Conservation (phyloP, 2,797 vertebrate genomes). For the Lutjanus argentimaculatus region DNA sequence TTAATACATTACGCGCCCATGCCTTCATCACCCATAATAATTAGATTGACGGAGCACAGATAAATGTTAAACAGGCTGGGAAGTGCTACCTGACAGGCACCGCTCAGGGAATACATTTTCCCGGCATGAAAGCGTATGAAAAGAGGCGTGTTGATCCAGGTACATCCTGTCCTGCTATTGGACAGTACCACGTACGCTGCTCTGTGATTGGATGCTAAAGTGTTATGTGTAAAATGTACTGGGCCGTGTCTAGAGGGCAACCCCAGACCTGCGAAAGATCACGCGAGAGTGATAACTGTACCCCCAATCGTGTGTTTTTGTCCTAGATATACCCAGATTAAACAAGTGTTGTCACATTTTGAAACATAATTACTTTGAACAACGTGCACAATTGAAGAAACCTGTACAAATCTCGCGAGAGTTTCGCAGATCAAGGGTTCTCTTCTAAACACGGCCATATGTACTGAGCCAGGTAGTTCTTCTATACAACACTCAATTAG, state of each 20-base stretch:
- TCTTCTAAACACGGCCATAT: no score
- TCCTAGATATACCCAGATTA: no score
- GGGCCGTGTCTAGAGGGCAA: no score
- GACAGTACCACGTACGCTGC: slow-evolving; percentile 12
- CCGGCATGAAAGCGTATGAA: accelerated
- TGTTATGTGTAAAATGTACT: neutral
- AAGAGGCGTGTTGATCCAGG: slow-evolving; percentile 23
- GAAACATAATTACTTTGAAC: no score
- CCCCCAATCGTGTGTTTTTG: no score
- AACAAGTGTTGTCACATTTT: no score
- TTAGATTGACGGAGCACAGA: accelerated
- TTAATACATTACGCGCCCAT: accelerated
- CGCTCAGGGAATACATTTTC: accelerated
- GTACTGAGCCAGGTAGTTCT: no score
- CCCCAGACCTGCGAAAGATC: no score
- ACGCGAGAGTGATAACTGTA: no score
- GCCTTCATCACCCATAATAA: accelerated
- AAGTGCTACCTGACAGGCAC: neutral
- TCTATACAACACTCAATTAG: slow-evolving; percentile 16
- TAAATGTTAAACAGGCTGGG: accelerated
- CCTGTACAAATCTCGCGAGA: no score
- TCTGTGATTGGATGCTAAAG: slow-evolving; percentile 49
- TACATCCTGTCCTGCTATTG: slow-evolving; percentile 61
- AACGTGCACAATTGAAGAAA: no score
- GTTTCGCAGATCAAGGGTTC: no score